These are phyloP conservation scores for Equus quagga DNA, from an alignment of 2,113 vertebrate species.

Conservation along the genomic window DNA sequence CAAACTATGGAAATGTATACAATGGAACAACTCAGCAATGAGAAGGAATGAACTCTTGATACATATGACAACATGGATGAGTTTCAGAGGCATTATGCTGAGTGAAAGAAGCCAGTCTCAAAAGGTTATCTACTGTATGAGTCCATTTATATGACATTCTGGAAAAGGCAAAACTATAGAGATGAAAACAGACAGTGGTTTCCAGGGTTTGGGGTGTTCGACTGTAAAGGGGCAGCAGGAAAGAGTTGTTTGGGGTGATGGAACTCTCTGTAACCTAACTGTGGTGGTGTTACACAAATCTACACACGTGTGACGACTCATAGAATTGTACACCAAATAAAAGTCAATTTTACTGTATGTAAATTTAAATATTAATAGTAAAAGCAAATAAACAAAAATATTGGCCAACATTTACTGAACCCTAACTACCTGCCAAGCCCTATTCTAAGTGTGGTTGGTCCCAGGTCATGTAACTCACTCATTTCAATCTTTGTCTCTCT, in stretches of 20 bases:
- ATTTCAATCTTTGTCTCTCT: background rate
- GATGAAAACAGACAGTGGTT: background rate
- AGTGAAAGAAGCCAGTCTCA: background rate
- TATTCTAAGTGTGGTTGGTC: background rate
- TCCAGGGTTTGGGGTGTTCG: accelerated
- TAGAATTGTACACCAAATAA: background rate
- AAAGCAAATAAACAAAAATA: background rate
- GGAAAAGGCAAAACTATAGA: background rate
- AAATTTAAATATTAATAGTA: background rate
- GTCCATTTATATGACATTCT: background rate
- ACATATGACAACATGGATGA: accelerated
- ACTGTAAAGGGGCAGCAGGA: background rate
- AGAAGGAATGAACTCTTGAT: background rate
- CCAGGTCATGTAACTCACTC: background rate
- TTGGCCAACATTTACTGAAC: background rate
- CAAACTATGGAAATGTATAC: background rate
- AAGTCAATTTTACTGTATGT: background rate
- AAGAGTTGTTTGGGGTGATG: background rate
- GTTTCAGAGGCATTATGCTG: background rate
- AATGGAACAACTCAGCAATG: background rate
- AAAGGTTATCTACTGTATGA: background rate
- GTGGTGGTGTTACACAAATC: background rate
- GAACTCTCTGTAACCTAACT: background rate
- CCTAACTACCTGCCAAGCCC: background rate
- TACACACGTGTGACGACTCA: background rate